phyloP scores from a whole-genome alignment of 2,888 invertebrate genomes.

The Lasioglossum leucozonium region DNA sequence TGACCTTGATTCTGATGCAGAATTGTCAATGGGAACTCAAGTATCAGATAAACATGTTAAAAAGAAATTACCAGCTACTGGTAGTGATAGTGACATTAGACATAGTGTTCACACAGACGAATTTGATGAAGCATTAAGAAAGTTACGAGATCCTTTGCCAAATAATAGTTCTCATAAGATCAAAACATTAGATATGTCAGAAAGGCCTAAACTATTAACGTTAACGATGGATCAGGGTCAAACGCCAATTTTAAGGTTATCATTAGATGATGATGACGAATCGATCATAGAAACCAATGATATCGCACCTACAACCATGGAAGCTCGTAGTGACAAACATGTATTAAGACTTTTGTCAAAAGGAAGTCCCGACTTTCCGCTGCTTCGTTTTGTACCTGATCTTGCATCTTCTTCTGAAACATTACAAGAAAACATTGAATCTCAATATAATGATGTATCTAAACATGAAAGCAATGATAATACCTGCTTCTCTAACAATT shows the following conservation, averaged over 20 bases:
- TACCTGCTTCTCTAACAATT: constrained; percentile 68
- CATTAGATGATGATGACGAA: constrained; percentile 61
- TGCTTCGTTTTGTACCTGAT: constrained; percentile 76
- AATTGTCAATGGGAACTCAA: constrained; percentile 84
- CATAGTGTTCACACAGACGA: constrained; percentile 85
- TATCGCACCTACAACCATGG: constrained; percentile 26
- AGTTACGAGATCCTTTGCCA: constrained; percentile 74
- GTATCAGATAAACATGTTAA: constrained; percentile 75
- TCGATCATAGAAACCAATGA: constrained; percentile 16
- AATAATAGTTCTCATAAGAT: constrained; percentile 68
- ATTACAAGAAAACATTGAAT: constrained; percentile 24
- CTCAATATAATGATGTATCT: constrained; percentile 14
- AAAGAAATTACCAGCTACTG: constrained; percentile 83
- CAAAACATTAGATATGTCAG: constrained; percentile 62
- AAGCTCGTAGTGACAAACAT: constrained; percentile 67
- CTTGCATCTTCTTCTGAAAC: constrained; percentile 34
- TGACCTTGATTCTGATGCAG: constrained; percentile 88
- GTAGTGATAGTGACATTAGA: constrained; percentile 87
- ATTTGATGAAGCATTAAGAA: constrained; percentile 86
- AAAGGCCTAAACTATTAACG: constrained; percentile 76
- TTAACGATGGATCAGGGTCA: constrained; percentile 74
- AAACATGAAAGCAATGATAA: constrained; percentile 36
- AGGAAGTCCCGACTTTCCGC: constrained; percentile 72
- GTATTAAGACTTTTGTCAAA: constrained; percentile 74
- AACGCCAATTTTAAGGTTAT: constrained; percentile 80